Percentiles rank a stretch among this genome's conserved stretches.
These are phyloP conservation scores for Aurelia aurita DNA, from an alignment of 30 jellyfish, hydroid and myxozoan genomes.

Conservation along the genomic window DNA sequence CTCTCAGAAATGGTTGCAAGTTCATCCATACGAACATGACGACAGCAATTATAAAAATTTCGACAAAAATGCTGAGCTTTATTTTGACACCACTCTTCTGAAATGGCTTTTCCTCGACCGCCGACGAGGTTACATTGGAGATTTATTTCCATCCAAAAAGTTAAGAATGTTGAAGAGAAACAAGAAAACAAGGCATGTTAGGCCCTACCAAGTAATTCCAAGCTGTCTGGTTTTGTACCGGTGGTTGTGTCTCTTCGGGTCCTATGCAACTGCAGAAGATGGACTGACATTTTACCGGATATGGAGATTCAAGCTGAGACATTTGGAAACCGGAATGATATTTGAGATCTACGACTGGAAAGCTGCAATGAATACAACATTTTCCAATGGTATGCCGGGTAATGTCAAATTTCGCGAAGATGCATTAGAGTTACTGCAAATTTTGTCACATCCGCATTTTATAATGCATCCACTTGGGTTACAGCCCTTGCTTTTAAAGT, in stretches of 20 bases:
- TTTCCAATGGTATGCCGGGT: constrained; percentile 91
- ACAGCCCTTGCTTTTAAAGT: constrained; percentile 51
- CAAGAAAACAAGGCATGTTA: constrained; percentile 73
- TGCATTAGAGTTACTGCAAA: constrained; percentile 86
- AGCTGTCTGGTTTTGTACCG: constrained; percentile 96
- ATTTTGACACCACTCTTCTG: constrained; percentile 76
- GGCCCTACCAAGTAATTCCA: constrained; percentile 99
- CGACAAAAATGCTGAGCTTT: constrained; percentile 92
- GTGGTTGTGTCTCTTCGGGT: constrained; percentile 88
- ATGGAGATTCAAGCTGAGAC: constrained; percentile 96
- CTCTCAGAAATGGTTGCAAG: constrained; percentile 96
- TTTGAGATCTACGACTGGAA: constrained; percentile 99
- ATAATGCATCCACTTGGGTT: constrained; percentile 98
- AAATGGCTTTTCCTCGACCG: constrained; percentile 95
- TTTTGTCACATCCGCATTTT: constrained; percentile 93
- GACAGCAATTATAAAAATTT: constrained; percentile 35
- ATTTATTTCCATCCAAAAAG: constrained; percentile 65
- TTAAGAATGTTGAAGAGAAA: constrained; percentile 38
- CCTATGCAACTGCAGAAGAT: constrained; percentile 89
- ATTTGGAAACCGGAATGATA: constrained; percentile 87
- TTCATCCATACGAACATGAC: constrained; percentile 83
- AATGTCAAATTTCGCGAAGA: constrained; percentile 63
- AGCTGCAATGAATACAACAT: constrained; percentile 97
- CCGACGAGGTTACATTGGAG: constrained; percentile 90
- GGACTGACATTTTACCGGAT: constrained; percentile 97